Base-by-base conservation (phyloP, 2,113 vertebrate species). In the Daphoenositta chrysoptera region DNA sequence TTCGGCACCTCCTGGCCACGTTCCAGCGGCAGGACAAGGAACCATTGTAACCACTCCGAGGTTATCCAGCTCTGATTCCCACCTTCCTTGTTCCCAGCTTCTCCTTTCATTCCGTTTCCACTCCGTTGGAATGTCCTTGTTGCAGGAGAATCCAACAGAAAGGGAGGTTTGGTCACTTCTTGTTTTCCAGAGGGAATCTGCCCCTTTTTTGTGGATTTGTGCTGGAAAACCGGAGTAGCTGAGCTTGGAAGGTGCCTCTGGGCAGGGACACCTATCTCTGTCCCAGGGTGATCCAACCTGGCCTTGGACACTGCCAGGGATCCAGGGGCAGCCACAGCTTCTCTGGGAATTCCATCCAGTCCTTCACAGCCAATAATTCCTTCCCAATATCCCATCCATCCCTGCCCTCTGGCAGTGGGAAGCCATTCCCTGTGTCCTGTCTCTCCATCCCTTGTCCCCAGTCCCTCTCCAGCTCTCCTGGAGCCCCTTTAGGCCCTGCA, bases 211-310 rank as follows among this genome's bases (percentile, higher is more conserved):
- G 31, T 10, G 66, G 54, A 20, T 60, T 83, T 61, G 20, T 30
- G 37, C 37, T 12, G 54, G 54, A 30, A 60, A 50, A 60, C 60
- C 24, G 2, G 53, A n/a, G 23, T 7, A 7, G 11, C 9, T 5
- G 44, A 45, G 20, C 12, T 70, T 42, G 54, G 35, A 24, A 50
- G 12, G 15, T 15, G 20, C 37, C 65, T 60, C 54, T 58, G 65
- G 42, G 42, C 42, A 44, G 42, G 42, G 42, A 44, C 44, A 31
- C 6, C 17, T 81, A 10, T 50, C 42, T 13, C 16, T 16, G 1
- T 26, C n/a, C 51, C 63, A 57, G 22, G 10, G 0, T 20, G 16
- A 0, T 57, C n/a, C 72, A 39, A 0, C 27, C 63, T 47, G 63
- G 51, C 40, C 63, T 57, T 26, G 42, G 78, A 0, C 78, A 56